phyloP scores from a whole-genome alignment of 2,113 vertebrate species.

The Todiramphus saurophagus region DNA sequence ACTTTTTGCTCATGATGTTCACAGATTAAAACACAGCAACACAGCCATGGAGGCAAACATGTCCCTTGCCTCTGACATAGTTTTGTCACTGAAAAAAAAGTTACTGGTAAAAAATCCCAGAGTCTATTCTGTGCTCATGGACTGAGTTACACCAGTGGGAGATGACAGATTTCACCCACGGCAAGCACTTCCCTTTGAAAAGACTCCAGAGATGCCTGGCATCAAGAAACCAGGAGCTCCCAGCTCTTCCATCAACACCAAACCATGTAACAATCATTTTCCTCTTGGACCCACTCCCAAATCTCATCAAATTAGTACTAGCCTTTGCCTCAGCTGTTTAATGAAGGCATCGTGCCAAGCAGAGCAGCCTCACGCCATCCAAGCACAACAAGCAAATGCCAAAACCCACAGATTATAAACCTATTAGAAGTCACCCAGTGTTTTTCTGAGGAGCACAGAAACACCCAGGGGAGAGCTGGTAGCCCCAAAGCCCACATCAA shows the following conservation, averaged over 20 bases:
- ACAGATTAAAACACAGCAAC: not conserved
- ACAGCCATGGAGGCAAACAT: not conserved
- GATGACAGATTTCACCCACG: not conserved
- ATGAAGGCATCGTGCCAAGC: not conserved
- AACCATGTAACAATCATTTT: accelerated
- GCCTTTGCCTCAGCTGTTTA: not conserved
- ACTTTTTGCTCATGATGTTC: not conserved
- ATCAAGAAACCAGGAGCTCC: not conserved
- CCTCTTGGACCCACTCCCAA: not conserved
- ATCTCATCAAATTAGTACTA: not conserved
- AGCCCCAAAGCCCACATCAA: accelerated
- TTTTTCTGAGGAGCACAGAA: not conserved
- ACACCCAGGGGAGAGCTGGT: not conserved
- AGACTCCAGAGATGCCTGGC: not conserved
- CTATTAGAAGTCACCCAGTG: accelerated
- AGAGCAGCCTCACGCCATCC: not conserved
- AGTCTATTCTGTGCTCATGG: not conserved
- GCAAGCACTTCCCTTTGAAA: not conserved
- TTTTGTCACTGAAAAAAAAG: not conserved
- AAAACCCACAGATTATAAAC: not conserved
- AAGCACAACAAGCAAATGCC: not conserved
- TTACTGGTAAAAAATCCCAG: not conserved
- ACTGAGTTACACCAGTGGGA: not conserved
- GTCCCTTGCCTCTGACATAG: not conserved
- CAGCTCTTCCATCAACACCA: not conserved